A percentile compares a stretch with the other conserved stretches of the same genome.
phyloP scores from a whole-genome alignment of 2,797 vertebrate species.

The Falco novaeseelandiae region DNA sequence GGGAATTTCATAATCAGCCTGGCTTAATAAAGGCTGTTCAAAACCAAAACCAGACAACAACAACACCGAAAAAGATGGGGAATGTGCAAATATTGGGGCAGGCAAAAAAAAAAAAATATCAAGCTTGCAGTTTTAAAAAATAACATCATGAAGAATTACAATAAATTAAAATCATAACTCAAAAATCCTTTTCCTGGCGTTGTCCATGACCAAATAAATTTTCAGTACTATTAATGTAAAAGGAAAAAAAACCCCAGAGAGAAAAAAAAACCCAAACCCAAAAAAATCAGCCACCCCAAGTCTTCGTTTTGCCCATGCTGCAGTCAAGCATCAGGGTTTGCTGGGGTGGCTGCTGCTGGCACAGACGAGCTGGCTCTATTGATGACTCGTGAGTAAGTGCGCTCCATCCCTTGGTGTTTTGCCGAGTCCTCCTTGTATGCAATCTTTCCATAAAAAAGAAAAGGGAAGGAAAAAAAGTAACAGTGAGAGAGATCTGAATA shows the following conservation, averaged over 20 bases:
- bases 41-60: slow-evolving; percentile 41
- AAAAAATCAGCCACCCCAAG: not conserved
- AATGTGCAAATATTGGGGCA: slow-evolving; percentile 76
- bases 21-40: slow-evolving; percentile 78
- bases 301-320: not conserved
- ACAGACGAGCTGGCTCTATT: slow-evolving; percentile 58
- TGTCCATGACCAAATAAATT: slow-evolving; percentile 35
- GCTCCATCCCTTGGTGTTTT: slow-evolving; percentile 88
- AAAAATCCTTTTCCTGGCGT: slow-evolving; percentile 30
- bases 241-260: not conserved
- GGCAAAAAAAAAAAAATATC: slow-evolving; percentile 71
- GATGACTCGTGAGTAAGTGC: slow-evolving; percentile 81
- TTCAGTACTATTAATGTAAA: slow-evolving; percentile 14
- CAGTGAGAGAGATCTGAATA: not conserved
- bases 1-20: slow-evolving; percentile 76
- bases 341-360: slow-evolving; percentile 23
- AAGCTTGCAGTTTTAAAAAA: slow-evolving; percentile 70
- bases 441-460: slow-evolving; percentile 81
- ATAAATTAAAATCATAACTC: slow-evolving; percentile 79
- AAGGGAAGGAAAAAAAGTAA: not conserved
- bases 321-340: slow-evolving; percentile 66
- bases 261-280: not conserved
- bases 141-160: slow-evolving; percentile 65
- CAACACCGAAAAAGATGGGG: slow-evolving; percentile 7
- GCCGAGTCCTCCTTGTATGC: slow-evolving; percentile 80